A percentile compares a stretch with the other conserved stretches of the same genome.
These are phyloP conservation scores for Podarcis raffonei DNA, from an alignment of 2,113 vertebrate genomes.

Conservation along the genomic window DNA sequence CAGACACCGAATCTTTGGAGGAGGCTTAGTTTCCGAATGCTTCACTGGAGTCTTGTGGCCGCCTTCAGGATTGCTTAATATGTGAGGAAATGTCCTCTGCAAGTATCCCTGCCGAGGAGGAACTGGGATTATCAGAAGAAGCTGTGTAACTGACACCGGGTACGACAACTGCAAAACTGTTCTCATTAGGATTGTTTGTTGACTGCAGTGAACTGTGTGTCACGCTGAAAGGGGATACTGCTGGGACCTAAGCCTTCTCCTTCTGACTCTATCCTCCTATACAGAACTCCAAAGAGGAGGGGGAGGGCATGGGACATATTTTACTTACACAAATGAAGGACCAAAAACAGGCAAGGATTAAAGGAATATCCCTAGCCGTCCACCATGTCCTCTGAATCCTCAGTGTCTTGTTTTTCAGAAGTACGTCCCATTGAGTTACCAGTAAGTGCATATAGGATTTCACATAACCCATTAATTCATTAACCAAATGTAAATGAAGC, in stretches of 20 bases:
- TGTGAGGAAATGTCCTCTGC: background rate
- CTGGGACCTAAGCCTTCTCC: slow-evolving; percentile 35
- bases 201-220: slow-evolving; percentile 61
- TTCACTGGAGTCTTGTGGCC: slow-evolving; percentile 8
- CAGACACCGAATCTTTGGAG: background rate
- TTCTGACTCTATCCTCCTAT: background rate
- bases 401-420: background rate
- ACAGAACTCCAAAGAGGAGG: background rate
- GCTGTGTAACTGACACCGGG: slow-evolving; percentile 42
- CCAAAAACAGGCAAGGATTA: slow-evolving; percentile 28
- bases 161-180: slow-evolving; percentile 40
- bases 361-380: background rate
- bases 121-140: background rate
- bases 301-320: background rate
- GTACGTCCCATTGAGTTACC: background rate
- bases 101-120: background rate
- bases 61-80: slow-evolving; percentile 3
- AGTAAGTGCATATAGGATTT: background rate
- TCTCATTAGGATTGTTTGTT: slow-evolving; percentile 62
- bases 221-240: slow-evolving; percentile 50
- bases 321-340: slow-evolving; percentile 40
- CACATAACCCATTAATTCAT: background rate
- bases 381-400: background rate
- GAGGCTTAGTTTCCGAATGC: slow-evolving; percentile 3
- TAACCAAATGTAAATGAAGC: background rate